Conservation (phyloP, 1,140 invertebrate species). For the Lepidurus packardi region DNA sequence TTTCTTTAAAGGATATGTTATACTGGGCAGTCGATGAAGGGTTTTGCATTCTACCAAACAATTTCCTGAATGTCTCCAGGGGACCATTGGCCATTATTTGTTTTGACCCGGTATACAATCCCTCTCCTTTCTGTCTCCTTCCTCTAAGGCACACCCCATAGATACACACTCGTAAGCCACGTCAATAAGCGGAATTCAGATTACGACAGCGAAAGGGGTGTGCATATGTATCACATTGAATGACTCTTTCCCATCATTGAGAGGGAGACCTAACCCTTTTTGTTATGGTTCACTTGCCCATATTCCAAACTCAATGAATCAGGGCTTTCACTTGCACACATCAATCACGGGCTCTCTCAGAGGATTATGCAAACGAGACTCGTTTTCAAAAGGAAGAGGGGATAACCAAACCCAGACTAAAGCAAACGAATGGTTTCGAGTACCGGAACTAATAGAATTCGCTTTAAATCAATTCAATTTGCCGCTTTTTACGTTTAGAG, state of each 20-base stretch:
- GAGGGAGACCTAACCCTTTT: background rate
- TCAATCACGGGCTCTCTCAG: background rate
- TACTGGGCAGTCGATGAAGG: background rate
- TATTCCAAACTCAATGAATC: background rate
- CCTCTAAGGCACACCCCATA: background rate
- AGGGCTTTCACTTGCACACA: background rate
- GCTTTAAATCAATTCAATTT: no score
- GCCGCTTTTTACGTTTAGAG: no score
- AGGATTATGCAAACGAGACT: background rate
- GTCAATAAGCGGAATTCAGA: background rate
- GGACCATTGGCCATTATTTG: slow-evolving; percentile 8
- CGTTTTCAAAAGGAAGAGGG: background rate
- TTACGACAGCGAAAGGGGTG: background rate
- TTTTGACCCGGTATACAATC: background rate
- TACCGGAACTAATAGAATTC: background rate
- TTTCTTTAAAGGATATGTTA: background rate
- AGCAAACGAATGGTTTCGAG: background rate
- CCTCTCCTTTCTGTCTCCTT: background rate
- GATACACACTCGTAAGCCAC: background rate
- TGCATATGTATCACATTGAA: background rate
- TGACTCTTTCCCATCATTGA: background rate
- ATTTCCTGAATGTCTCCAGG: background rate
- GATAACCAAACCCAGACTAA: background rate
- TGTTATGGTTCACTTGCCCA: slow-evolving; percentile 16
- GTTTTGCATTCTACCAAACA: slow-evolving; percentile 5